A percentile compares a stretch with the other conserved stretches of the same genome.
Conservation (phyloP, 2,888 invertebrate species). For the Epirrita christyi region DNA sequence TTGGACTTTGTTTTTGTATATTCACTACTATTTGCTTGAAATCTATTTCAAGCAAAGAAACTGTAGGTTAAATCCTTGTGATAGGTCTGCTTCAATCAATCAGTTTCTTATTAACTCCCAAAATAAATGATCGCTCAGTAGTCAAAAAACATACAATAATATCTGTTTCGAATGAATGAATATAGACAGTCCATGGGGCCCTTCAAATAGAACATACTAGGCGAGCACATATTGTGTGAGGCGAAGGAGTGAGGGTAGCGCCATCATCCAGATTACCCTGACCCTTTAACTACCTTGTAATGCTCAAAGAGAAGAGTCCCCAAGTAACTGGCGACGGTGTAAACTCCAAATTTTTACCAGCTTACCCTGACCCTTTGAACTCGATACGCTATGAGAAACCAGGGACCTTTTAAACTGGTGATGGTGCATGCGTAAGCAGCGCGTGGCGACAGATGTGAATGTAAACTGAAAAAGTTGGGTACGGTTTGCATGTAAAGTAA, state of each 20-base stretch:
- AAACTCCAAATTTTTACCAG: conserved; percentile 43
- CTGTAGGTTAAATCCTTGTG: no score
- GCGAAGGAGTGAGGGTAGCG: conserved; percentile 44
- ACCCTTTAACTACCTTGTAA: conserved; percentile 37
- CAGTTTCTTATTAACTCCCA: background rate
- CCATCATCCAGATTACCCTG: conserved; percentile 49
- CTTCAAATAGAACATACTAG: conserved; percentile 74
- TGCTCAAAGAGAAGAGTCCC: conserved; percentile 1
- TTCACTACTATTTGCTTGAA: no score
- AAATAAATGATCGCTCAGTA: conserved; percentile 13
- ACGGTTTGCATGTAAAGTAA: conserved; percentile 51
- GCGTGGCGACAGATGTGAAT: conserved; percentile 79
- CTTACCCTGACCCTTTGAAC: conserved; percentile 47
- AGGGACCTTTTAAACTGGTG: conserved; percentile 55
- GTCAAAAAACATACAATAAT: conserved; percentile 36
- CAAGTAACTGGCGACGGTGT: conserved; percentile 9
- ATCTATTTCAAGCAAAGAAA: no score
- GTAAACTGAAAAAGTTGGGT: conserved; percentile 72
- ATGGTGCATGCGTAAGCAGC: conserved; percentile 58
- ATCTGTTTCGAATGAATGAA: conserved; percentile 42
- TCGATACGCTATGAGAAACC: conserved; percentile 39
- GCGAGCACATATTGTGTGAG: no score
- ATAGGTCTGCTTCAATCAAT: no score
- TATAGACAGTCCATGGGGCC: conserved; percentile 64
- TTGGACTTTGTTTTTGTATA: no score